These are phyloP conservation scores for Abramis brama DNA, from an alignment of 2,113 vertebrate species.

Conservation along the genomic window DNA sequence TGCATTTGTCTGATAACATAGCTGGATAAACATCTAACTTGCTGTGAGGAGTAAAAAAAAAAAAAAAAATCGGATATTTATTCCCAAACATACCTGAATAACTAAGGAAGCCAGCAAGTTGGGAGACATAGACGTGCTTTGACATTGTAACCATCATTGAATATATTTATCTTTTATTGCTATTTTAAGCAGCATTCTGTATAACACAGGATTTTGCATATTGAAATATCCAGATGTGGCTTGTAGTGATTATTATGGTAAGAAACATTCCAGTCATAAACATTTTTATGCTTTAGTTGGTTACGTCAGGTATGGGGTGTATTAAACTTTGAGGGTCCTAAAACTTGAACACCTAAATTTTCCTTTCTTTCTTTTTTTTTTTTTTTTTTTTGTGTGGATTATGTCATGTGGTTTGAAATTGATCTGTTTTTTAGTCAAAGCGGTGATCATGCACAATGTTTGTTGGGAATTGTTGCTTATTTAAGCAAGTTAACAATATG, in stretches of 20 bases:
- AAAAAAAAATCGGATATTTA: background rate
- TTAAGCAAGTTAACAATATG: background rate
- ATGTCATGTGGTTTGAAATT: background rate
- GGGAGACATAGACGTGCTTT: background rate
- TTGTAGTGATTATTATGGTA: background rate
- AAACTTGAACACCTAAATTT: background rate
- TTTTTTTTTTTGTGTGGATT: background rate
- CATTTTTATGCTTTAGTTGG: conserved; percentile 5
- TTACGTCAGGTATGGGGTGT: background rate
- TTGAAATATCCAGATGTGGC: background rate
- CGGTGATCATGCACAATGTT: background rate
- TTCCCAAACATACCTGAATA: background rate
- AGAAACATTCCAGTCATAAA: background rate
- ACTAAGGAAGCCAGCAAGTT: background rate
- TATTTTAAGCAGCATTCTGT: background rate
- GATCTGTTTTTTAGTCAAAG: background rate
- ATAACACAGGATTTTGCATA: background rate
- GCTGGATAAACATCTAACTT: background rate
- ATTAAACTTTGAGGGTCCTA: background rate
- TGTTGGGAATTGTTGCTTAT: background rate
- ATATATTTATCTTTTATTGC: conserved; percentile 1
- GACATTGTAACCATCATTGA: background rate
- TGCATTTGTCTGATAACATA: background rate
- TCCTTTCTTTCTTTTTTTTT: too few relatives aligned
- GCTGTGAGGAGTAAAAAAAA: too few relatives aligned